Evolutionary conservation across 2,888 invertebrate species (phyloP).

Genomic region (Hirtodrosophila trivittata): DNA sequence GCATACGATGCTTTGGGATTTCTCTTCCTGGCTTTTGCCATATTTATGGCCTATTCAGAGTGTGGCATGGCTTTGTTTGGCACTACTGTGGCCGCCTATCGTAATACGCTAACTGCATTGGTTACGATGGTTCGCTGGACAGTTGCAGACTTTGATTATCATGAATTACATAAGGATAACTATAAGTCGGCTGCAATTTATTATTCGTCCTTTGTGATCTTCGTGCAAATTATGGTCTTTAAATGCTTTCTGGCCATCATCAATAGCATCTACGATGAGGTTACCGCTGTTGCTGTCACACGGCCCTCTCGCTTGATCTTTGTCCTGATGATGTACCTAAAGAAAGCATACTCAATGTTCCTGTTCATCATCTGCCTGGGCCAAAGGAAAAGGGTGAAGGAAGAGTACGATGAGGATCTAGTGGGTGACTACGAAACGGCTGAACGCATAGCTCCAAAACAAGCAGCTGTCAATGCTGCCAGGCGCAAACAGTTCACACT

Average conservation of each 20-base stretch:
- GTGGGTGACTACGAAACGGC: conserved; percentile 2
- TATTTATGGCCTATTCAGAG: conserved; percentile 45
- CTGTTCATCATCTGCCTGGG: background rate
- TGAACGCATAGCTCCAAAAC: background rate
- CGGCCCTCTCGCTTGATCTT: background rate
- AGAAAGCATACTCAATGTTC: conserved; percentile 8
- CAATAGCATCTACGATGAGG: conserved; percentile 34
- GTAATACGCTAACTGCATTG: conserved; percentile 17
- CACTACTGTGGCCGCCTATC: conserved; percentile 20
- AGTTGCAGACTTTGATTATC: conserved; percentile 32
- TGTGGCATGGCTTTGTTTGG: conserved; percentile 49
- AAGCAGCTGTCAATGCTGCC: background rate
- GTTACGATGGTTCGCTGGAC: conserved; percentile 40
- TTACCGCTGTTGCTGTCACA: background rate
- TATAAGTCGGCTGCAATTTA: conserved; percentile 20
- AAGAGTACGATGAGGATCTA: conserved; percentile 3
- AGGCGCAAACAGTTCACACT: too few relatives aligned
- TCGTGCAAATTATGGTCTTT: conserved; percentile 47
- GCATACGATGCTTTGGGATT: conserved; percentile 48
- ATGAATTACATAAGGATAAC: background rate
- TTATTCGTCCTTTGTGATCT: conserved; percentile 39
- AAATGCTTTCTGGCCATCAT: conserved; percentile 48
- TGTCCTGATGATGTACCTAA: conserved; percentile 8
- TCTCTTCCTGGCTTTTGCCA: conserved; percentile 33
- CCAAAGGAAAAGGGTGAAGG: background rate